Base-by-base conservation (phyloP, 2,797 vertebrate genomes). In the Syngnathus acus region DNA sequence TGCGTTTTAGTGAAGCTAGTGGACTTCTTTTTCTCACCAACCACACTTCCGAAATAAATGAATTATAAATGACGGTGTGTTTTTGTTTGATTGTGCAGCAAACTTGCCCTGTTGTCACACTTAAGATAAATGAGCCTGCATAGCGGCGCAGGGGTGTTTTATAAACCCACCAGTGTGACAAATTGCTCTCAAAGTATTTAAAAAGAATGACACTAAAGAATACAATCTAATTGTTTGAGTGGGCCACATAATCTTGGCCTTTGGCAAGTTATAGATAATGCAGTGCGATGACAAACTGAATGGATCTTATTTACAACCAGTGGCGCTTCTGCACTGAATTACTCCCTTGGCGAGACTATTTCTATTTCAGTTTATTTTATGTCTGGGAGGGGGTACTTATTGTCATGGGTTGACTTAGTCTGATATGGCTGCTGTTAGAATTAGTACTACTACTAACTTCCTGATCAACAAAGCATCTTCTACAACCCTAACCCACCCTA, bases 91-190 rank as follows among this genome's bases (percentile, higher is more conserved):
- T 77, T 69, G 67, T 79, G 69, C 72, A 77, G 74, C 78, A 82
- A 82, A 84, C 78, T 68, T 69, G 68, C 70, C 45, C 14, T 21
- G 81, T 79, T 82, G 77, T 78, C 79, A 83, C 83, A 80, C 73
- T 82, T 86, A 82, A 82, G 89, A 89, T 90, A 88, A 90, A 90
- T 77, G 54, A 68, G 79, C 78, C 79, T 78, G 82, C 68, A 43
- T 67, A 60, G 59, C 74, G 61, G 32, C 32, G 3, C 32, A 32
- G 86, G 82, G 69, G 66, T 45, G 83, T 87, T 86, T 84, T 83
- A 74, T 74, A 78, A 73, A 71, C 17, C n/a, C 10, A 50, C 64
- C 17, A 2, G 17, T 16, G 53, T 38, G 55, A 21, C 9, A 21
- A 11, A 19, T 40, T 38, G 26, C 14, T 58, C 10, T 55, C 54